These are phyloP conservation scores for Apodemia zela DNA, from an alignment of 2,888 invertebrate genomes.

Conservation along the genomic window DNA sequence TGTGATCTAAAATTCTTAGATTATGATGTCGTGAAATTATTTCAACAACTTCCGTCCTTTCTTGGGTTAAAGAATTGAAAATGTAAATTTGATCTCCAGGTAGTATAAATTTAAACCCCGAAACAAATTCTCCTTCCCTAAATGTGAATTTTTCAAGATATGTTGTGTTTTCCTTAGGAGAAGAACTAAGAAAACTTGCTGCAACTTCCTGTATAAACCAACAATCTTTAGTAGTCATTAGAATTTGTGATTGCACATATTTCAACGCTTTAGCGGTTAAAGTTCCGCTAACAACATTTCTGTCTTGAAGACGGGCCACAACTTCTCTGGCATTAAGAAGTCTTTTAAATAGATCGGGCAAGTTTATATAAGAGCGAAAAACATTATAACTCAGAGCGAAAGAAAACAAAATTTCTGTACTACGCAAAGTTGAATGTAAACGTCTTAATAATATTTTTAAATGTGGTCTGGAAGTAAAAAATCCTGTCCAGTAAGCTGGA, in stretches of 20 bases:
- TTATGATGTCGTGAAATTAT: constrained; percentile 85
- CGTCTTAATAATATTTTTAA: constrained; percentile 91
- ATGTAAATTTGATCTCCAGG: constrained; percentile 84
- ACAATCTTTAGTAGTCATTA: constrained; percentile 55
- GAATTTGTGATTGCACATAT: constrained; percentile 87
- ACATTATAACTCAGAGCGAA: constrained; percentile 85
- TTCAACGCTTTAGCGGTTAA: constrained; percentile 91
- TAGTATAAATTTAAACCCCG: constrained; percentile 67
- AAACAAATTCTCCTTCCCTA: constrained; percentile 62
- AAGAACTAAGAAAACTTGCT: constrained; percentile 82
- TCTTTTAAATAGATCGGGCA: constrained; percentile 70
- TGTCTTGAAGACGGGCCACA: constrained; percentile 95
- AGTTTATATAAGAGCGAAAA: constrained; percentile 71
- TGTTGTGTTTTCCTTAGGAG: constrained; percentile 86
- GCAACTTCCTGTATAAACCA: constrained; percentile 64
- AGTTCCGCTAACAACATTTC: constrained; percentile 98
- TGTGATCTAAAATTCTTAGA: constrained; percentile 86
- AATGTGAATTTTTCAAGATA: constrained; percentile 63
- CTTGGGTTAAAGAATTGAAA: constrained; percentile 91
- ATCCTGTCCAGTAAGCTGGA: constrained; percentile 98
- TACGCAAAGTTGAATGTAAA: constrained; percentile 88
- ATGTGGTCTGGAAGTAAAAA: constrained; percentile 92
- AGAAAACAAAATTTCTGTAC: constrained; percentile 91
- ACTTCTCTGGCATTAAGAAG: constrained; percentile 84
- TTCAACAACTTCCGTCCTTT: constrained; percentile 88